Evolutionary conservation across 2,888 invertebrate genomes (phyloP).

Genomic region (Rhimphoctona megacephalus): DNA sequence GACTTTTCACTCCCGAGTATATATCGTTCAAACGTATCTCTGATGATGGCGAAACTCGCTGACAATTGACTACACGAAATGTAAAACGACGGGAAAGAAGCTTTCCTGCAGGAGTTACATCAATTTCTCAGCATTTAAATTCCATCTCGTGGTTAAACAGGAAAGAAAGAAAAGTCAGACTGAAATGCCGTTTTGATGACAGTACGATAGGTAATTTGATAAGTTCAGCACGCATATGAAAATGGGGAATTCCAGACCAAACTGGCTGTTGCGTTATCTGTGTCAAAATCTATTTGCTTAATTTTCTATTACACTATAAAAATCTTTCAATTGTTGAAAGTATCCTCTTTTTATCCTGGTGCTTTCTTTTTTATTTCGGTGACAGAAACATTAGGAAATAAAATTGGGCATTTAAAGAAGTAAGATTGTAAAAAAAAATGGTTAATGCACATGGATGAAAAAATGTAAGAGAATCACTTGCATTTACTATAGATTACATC

Average conservation of each 20-base stretch:
- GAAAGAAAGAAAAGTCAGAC: slow-evolving; percentile 22
- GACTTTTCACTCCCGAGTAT: slow-evolving; percentile 21
- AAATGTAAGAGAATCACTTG: not conserved
- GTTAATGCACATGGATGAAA: not conserved
- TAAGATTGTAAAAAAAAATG: not conserved
- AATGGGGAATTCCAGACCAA: not conserved
- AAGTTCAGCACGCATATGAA: not conserved
- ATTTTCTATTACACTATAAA: too few species aligned
- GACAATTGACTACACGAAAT: not conserved
- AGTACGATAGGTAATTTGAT: slow-evolving; percentile 22
- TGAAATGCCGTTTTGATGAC: slow-evolving; percentile 9
- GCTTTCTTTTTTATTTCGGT: too few species aligned
- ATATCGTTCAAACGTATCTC: not conserved
- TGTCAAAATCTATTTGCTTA: too few species aligned
- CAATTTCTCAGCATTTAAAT: slow-evolving; percentile 26
- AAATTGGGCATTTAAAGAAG: not conserved
- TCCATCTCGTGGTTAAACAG: not conserved
- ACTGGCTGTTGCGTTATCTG: not conserved
- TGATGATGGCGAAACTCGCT: not conserved
- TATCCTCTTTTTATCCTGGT: too few species aligned
- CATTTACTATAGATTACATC: not conserved
- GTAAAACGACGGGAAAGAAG: slow-evolving; percentile 26
- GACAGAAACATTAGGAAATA: not conserved
- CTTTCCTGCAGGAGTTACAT: slow-evolving; percentile 9
- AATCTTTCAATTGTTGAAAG: too few species aligned